Base-by-base conservation (phyloP, 2,797 vertebrate genomes). In the Melanotaenia trifasciata region DNA sequence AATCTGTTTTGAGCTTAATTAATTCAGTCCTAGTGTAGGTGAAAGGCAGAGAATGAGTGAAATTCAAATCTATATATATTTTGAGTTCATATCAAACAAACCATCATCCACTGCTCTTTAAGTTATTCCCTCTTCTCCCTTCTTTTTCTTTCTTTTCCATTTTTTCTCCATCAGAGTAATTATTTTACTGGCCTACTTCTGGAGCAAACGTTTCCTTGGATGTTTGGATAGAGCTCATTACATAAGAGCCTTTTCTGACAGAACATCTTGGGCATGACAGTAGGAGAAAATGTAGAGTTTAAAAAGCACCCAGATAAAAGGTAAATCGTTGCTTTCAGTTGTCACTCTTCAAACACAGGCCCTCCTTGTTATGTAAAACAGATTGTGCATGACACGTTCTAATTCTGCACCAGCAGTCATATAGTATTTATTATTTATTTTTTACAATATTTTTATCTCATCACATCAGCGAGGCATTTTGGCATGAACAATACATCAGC, bases 181-280 rank as follows among this genome's bases (percentile, higher is more conserved):
- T 85, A 90, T 91, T 90, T 89, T 86, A 85, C 81, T 88, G 89
- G 79, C 89, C 91, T 89, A 90, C 81, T 88, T 91, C 74, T 59
- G 64, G 43, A 80, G 76, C 79, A 64, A 83, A 82, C 24, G 60
- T 71, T 88, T 87, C 84, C 74, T 85, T 80, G 83, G 85, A 88
- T 90, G 84, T 89, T 90, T 91, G 86, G 80, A 86, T 79, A 87
- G 83, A 73, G 83, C 75, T 80, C 63, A 78, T 89, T 88, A 84
- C 80, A 75, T 82, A 88, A 90, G 78, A 87, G 79, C 74, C 74
- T 83, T 78, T 82, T 76, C 66, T 11, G 59, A 69, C 67, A 69
- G 81, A 87, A 72, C 72, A 80, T 74, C 83, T 80, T 74, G 81
- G 73, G 59, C 78, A 51, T 50, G 72, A 80, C 64, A 64, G 67